Conservation (phyloP, 2,888 invertebrate genomes). For the Aproaerema taeniolella region DNA sequence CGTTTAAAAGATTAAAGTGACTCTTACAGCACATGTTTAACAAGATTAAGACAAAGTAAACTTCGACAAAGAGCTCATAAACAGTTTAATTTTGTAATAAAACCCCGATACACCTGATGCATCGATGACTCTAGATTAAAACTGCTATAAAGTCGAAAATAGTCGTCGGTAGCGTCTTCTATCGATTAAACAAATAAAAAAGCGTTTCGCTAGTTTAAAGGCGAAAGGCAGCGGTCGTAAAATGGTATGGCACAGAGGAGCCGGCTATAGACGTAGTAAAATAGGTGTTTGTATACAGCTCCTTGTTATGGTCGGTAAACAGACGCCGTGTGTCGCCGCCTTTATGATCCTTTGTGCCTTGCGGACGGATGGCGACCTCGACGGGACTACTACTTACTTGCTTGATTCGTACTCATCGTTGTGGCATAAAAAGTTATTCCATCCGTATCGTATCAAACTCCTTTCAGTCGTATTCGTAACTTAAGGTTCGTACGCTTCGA, state of each 20-base stretch:
- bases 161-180: slow-evolving; percentile 57
- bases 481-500: too few species aligned
- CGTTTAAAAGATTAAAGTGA: slow-evolving; percentile 38
- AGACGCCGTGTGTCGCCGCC: slow-evolving; percentile 70
- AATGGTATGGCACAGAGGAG: slow-evolving; percentile 73
- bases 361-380: slow-evolving; percentile 52
- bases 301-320: slow-evolving; percentile 73
- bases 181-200: slow-evolving; percentile 78
- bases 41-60: slow-evolving; percentile 63
- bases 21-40: slow-evolving; percentile 43
- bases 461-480: too few species aligned
- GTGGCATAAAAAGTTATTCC: too few species aligned
- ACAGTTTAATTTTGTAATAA: slow-evolving; percentile 67
- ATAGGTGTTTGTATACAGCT: slow-evolving; percentile 69
- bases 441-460: too few species aligned
- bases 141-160: slow-evolving; percentile 62
- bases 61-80: slow-evolving; percentile 68
- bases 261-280: slow-evolving; percentile 73
- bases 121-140: slow-evolving; percentile 57
- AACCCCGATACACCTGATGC: slow-evolving; percentile 63
- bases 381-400: neutral
- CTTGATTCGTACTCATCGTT: too few species aligned
- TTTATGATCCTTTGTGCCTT: slow-evolving; percentile 69
- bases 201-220: slow-evolving; percentile 68
- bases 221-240: slow-evolving; percentile 71